phyloP scores from a whole-genome alignment of 1,140 invertebrate genomes.

The Ditylenchus dipsaci region DNA sequence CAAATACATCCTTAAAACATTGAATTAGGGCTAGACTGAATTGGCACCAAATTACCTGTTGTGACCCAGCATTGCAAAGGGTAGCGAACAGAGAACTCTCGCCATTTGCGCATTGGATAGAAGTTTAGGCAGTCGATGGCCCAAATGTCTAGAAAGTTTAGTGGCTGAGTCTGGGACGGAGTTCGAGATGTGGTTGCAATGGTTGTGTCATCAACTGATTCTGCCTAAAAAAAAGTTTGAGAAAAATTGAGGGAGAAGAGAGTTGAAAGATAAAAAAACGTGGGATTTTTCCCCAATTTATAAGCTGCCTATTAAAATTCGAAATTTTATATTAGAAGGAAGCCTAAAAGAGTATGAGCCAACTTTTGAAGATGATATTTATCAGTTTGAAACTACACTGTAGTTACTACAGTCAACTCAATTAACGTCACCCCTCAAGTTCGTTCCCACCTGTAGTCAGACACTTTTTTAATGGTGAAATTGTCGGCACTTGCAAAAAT shows the following conservation, averaged over 20 bases:
- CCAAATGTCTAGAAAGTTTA: conserved; percentile 28
- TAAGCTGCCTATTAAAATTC: no score
- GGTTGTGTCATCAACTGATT: neutral
- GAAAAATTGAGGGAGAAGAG: neutral
- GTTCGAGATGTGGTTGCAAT: neutral
- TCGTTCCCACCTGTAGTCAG: no score
- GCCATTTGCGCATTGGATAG: conserved; percentile 45
- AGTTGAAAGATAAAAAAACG: neutral
- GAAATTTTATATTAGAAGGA: no score
- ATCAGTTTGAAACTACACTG: no score
- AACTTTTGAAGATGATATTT: no score
- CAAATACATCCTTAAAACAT: conserved; percentile 36
- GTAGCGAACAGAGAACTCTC: conserved; percentile 29
- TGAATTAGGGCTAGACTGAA: conserved; percentile 41
- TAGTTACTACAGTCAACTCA: no score
- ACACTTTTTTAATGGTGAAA: no score
- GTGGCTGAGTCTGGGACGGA: neutral
- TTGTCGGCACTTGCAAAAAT: no score
- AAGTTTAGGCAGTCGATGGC: conserved; percentile 39
- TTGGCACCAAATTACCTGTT: no score
- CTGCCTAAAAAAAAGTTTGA: neutral
- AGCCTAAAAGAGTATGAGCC: no score
- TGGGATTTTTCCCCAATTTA: no score
- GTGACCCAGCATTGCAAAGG: conserved; percentile 12
- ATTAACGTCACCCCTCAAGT: no score